Percentiles rank a stretch among this genome's conserved stretches.
Evolutionary conservation across 2,888 invertebrate genomes (phyloP).

Genomic region (Erpobdella octoculata): DNA sequence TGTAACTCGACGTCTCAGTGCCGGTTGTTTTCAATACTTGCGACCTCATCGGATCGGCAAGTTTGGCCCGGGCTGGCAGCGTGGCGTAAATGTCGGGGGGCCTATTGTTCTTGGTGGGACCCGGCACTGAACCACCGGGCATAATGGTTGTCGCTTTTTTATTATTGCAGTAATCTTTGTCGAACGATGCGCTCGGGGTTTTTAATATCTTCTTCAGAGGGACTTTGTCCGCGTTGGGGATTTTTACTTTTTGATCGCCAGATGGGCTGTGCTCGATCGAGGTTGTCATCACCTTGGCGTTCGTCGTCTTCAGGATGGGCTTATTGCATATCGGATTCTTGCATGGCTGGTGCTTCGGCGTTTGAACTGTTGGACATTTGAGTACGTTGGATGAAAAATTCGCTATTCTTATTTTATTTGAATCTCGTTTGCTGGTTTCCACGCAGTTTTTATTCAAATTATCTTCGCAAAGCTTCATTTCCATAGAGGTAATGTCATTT

Average conservation of each 20-base stretch:
- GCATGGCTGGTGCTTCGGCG: neutral
- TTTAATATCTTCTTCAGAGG: slow-evolving; percentile 24
- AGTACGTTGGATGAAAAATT: neutral
- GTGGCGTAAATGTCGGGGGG: slow-evolving; percentile 27
- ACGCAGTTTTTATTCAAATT: neutral
- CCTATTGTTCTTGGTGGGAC: neutral
- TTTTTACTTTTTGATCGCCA: neutral
- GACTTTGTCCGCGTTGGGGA: slow-evolving; percentile 9
- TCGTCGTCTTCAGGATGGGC: neutral
- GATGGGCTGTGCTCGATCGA: neutral
- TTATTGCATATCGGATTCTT: slow-evolving; percentile 11
- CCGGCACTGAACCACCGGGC: too few relatives aligned
- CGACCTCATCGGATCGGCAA: neutral
- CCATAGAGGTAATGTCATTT: neutral
- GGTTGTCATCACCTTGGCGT: neutral
- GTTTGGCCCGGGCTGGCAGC: slow-evolving; percentile 6
- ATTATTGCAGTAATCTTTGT: neutral
- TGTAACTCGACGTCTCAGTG: neutral
- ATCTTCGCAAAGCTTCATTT: neutral
- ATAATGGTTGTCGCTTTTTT: too few relatives aligned
- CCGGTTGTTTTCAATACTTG: neutral
- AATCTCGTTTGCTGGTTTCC: too few relatives aligned
- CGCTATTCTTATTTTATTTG: too few relatives aligned
- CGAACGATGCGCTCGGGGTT: slow-evolving; percentile 13
- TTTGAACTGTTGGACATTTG: neutral